phyloP scores from a whole-genome alignment of 1,140 invertebrate species.

The Drosophila sulfurigaster region DNA sequence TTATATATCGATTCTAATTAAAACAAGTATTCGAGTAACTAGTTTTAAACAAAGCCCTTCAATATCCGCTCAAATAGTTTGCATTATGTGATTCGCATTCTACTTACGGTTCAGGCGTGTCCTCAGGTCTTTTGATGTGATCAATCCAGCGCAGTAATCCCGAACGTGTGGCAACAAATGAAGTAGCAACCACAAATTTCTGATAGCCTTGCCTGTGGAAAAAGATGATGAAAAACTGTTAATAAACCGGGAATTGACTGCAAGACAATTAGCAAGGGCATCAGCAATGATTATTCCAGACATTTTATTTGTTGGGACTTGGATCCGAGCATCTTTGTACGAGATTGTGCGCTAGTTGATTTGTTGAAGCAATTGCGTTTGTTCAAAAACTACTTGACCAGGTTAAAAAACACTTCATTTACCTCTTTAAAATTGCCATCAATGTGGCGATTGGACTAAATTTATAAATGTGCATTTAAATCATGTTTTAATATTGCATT shows the following conservation, averaged over 20 bases:
- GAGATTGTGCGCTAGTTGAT: conserved; percentile 31
- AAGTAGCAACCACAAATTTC: conserved; percentile 93
- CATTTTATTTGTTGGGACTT: conserved; percentile 10
- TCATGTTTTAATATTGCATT: conserved; percentile 69
- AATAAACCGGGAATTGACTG: conserved; percentile 11
- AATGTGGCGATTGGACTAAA: conserved; percentile 93
- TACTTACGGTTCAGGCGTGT: conserved; percentile 88
- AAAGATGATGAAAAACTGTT: conserved; percentile 47
- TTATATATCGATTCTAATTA: no score
- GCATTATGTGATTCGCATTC: background rate
- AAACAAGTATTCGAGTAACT: no score
- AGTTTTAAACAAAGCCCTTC: no score
- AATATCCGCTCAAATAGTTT: no score
- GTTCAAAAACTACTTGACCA: conserved; percentile 54
- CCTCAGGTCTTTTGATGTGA: conserved; percentile 86
- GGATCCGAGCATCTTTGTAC: conserved; percentile 39
- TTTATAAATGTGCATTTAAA: conserved; percentile 77
- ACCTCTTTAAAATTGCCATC: conserved; percentile 94
- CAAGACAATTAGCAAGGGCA: background rate
- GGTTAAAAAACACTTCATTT: conserved; percentile 84
- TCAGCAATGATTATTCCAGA: background rate
- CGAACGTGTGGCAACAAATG: conserved; percentile 95
- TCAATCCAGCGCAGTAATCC: conserved; percentile 94
- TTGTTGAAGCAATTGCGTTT: conserved; percentile 53
- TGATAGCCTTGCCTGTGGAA: conserved; percentile 92